These are phyloP conservation scores for Butorides virescens DNA, from an alignment of 2,113 vertebrate species.

Conservation along the genomic window DNA sequence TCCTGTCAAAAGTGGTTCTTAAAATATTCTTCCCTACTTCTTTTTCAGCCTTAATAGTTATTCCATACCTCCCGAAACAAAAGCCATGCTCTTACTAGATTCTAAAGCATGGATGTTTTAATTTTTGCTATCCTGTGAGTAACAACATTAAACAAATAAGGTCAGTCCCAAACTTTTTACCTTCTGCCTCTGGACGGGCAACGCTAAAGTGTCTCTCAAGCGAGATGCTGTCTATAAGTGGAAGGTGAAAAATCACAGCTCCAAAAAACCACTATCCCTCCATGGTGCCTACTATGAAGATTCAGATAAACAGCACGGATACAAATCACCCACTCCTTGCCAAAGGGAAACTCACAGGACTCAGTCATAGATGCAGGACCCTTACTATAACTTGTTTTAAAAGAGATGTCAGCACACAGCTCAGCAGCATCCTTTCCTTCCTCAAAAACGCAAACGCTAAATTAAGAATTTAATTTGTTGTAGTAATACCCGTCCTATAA, in stretches of 20 bases:
- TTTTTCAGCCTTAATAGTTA: background rate
- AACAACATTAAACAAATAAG: background rate
- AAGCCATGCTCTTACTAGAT: background rate
- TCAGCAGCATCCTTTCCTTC: background rate
- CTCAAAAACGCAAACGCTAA: fast-evolving
- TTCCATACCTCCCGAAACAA: background rate
- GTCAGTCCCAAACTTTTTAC: background rate
- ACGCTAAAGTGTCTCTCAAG: background rate
- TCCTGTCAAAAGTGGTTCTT: background rate
- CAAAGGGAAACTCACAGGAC: background rate
- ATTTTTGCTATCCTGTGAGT: background rate
- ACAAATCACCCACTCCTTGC: background rate
- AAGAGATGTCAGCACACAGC: background rate
- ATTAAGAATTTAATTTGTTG: fast-evolving
- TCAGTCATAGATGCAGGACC: fast-evolving
- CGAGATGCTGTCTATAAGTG: background rate
- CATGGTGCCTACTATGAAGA: fast-evolving
- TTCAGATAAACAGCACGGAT: fast-evolving
- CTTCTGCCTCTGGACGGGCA: background rate
- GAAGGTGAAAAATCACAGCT: background rate
- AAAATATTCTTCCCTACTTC: background rate
- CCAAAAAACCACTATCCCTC: fast-evolving
- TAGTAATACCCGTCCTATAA: fast-evolving
- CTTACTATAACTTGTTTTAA: fast-evolving
- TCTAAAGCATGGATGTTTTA: background rate